These are phyloP conservation scores for Petrocephalus schoutedeni DNA, from an alignment of 2,797 vertebrate genomes.

Conservation along the genomic window DNA sequence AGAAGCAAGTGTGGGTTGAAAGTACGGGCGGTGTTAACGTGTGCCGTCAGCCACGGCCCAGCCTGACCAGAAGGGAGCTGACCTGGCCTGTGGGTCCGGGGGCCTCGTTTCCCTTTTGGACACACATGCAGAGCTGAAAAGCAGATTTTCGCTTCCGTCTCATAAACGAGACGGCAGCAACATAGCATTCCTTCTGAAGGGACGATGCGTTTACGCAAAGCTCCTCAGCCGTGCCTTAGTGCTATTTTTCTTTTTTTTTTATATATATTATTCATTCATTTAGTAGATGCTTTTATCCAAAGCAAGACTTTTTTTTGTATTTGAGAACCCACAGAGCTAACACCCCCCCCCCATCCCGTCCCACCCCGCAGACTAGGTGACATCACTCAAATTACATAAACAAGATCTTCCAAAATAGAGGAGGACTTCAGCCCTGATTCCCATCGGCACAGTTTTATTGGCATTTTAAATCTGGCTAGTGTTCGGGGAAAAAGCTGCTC, in stretches of 20 bases:
- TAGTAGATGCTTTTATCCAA: neutral
- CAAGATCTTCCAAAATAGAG: neutral
- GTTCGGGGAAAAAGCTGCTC: neutral
- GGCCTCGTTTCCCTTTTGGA: neutral
- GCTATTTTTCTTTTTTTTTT: neutral
- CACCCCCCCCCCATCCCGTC: neutral
- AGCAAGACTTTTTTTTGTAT: neutral
- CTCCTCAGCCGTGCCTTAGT: neutral
- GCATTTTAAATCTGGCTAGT: neutral
- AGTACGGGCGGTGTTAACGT: neutral
- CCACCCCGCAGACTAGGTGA: neutral
- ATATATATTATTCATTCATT: neutral
- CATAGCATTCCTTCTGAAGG: neutral
- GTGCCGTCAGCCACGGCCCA: neutral
- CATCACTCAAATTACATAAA: neutral
- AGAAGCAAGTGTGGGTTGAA: neutral
- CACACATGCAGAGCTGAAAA: neutral
- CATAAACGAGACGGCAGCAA: neutral
- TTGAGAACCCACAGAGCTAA: neutral
- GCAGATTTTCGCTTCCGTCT: neutral
- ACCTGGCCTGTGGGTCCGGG: neutral
- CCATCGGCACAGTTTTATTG: neutral
- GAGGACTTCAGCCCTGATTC: neutral
- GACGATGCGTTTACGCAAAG: neutral
- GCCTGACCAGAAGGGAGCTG: neutral